Evolutionary conservation across 2,797 vertebrate species (phyloP).

Genomic region (Gobionotothen gibberifrons): DNA sequence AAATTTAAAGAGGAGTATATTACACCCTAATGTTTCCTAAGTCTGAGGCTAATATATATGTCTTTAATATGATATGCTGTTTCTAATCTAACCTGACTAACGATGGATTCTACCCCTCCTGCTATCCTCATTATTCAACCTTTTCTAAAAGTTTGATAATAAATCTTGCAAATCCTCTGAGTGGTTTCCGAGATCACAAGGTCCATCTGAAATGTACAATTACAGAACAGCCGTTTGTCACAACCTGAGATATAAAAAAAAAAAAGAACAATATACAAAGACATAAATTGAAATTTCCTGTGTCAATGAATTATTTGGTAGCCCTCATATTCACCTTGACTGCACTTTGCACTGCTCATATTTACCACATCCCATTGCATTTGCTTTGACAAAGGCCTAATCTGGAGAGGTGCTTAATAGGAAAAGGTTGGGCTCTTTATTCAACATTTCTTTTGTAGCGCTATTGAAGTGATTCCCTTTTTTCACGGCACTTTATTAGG

Average conservation of each 20-base stretch:
- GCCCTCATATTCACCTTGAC: conserved; percentile 44
- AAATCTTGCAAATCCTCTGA: conserved; percentile 62
- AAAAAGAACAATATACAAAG: conserved; percentile 50
- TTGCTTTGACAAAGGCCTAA: conserved; percentile 76
- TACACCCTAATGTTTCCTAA: too few relatives aligned
- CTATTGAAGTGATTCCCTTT: conserved; percentile 84
- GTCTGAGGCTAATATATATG: background rate
- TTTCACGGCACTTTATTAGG: conserved; percentile 89
- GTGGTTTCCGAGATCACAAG: conserved; percentile 50
- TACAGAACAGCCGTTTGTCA: conserved; percentile 42
- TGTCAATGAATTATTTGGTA: conserved; percentile 74
- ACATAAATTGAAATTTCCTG: conserved; percentile 70
- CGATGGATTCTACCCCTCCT: background rate
- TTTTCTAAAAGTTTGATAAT: conserved; percentile 39
- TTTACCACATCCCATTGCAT: conserved; percentile 58
- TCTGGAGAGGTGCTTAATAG: conserved; percentile 31
- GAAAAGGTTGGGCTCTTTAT: conserved; percentile 79
- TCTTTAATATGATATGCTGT: conserved; percentile 11
- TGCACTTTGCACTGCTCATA: conserved; percentile 37
- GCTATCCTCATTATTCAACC: conserved; percentile 23
- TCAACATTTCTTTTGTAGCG: conserved; percentile 86
- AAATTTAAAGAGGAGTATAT: background rate
- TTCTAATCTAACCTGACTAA: conserved; percentile 44
- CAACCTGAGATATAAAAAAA: conserved; percentile 41
- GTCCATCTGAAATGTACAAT: conserved; percentile 13